Base-by-base conservation (phyloP, 2,113 vertebrate species). In the Carassius carassius region DNA sequence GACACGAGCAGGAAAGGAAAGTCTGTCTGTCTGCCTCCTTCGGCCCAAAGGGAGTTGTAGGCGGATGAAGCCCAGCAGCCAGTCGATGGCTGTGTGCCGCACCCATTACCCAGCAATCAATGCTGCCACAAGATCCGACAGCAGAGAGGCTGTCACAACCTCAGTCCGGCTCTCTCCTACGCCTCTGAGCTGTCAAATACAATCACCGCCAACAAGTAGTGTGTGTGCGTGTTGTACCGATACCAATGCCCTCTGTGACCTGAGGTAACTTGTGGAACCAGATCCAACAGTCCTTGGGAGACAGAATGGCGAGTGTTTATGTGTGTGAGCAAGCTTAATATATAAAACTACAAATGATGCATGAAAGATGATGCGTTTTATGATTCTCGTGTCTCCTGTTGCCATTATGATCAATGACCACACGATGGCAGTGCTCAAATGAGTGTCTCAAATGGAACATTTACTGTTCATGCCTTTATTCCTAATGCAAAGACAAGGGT, bases 91-190 rank as follows among this genome's bases (percentile, higher is more conserved):
- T 70, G 67, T 32, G 74, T 62, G 76, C 75, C 81, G 83, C 81
- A 72, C 75, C 63, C 82, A 83, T 87, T 87, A 87, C 82, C 65
- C 82, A 73, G 73, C 47, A 63, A 87, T 87, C 86, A 83, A 87
- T 84, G 86, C 81, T 70, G 82, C 81, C 86, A 73, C 65, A 49
- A 75, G 73, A 86, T 81, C 80, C 80, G 72, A 77, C 83, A 79
- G 83, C 83, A 85, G 63, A 85, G 79, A 81, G 25, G 63, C 81
- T 82, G 81, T 72, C 81, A 72, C 81, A 72, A 82, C 25, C 63
- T 51, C 35, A 60, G 81, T 74, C 72, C 51, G 4, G 49, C 65
- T 58, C 41, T 82, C 60, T 37, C 79, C 78, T 77, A 86, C 73
- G 63, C 85, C 80, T 78, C 62, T 21, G 75, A 84, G 82, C 81